Evolutionary conservation across 1,140 invertebrate species (phyloP).

Genomic region (Drosophila truncata): DNA sequence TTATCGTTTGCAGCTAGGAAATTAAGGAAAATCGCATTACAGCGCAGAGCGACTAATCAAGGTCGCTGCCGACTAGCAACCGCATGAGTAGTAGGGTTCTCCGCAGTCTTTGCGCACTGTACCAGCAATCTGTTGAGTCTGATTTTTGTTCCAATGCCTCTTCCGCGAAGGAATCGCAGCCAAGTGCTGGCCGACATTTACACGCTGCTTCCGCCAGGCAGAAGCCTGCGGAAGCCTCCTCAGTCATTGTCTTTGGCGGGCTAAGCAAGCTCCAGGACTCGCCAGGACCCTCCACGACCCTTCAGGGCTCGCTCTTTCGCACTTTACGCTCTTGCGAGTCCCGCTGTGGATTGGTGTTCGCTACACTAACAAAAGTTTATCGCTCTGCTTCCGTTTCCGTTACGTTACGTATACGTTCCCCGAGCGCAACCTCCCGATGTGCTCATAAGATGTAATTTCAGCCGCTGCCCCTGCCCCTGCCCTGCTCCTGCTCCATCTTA

Average conservation of each 20-base stretch:
- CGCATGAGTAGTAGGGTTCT: slow-evolving; percentile 10
- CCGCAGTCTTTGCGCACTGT: slow-evolving; percentile 11
- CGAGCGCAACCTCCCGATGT: slow-evolving; percentile 68
- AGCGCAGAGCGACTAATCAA: slow-evolving; percentile 14
- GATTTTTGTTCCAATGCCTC: slow-evolving; percentile 22
- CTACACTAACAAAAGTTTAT: slow-evolving; percentile 80
- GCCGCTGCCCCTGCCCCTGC: slow-evolving; percentile 25
- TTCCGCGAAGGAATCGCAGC: slow-evolving; percentile 57
- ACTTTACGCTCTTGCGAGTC: slow-evolving; percentile 71
- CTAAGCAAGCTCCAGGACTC: slow-evolving; percentile 29
- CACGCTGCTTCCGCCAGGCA: slow-evolving; percentile 64
- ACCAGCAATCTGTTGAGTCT: slow-evolving; percentile 52
- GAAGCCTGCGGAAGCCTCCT: slow-evolving; percentile 20
- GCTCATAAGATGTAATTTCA: slow-evolving; percentile 81
- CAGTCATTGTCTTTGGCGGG: slow-evolving; percentile 35
- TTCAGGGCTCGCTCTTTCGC: slow-evolving; percentile 62
- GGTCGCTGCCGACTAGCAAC: slow-evolving; percentile 25
- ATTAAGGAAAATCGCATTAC: slow-evolving; percentile 72
- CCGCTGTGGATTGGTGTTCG: slow-evolving; percentile 54
- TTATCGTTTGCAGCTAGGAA: slow-evolving; percentile 63
- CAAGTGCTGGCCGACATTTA: slow-evolving; percentile 77
- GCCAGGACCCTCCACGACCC: slow-evolving; percentile 24
- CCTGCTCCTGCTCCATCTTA: slow-evolving; percentile 22
- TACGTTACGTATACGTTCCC: slow-evolving; percentile 55
- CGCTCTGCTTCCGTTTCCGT: slow-evolving; percentile 80